These are phyloP conservation scores for Rattus rattus DNA, from an alignment of 2,113 vertebrate genomes.

Conservation along the genomic window DNA sequence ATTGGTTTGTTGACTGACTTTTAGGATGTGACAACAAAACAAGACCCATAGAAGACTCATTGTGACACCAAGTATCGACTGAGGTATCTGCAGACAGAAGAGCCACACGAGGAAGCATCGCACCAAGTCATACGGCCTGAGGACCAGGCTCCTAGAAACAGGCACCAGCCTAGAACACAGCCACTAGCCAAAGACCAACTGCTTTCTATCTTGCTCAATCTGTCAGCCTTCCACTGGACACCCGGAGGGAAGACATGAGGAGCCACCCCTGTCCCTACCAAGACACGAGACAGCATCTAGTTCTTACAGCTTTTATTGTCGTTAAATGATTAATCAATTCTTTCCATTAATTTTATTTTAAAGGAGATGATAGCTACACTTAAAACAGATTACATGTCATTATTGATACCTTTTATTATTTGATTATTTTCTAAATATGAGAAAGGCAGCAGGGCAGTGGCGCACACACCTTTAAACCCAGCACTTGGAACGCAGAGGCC, in stretches of 20 bases:
- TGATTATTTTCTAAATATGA: slow-evolving; percentile 45
- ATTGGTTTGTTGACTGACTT: not conserved
- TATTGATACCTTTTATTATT: not conserved
- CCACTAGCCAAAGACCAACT: not conserved
- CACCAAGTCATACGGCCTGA: too few relatives aligned
- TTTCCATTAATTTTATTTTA: slow-evolving; percentile 60
- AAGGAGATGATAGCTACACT: slow-evolving; percentile 3
- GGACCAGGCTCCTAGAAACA: not conserved
- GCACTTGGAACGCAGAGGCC: not conserved
- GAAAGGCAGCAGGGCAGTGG: not conserved
- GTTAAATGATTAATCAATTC: not conserved
- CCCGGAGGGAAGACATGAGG: not conserved
- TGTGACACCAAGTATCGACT: not conserved
- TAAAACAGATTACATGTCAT: slow-evolving; percentile 15
- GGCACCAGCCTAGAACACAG: not conserved
- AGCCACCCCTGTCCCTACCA: not conserved
- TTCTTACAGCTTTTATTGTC: slow-evolving; percentile 37
- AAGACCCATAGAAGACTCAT: not conserved
- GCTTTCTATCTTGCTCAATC: not conserved
- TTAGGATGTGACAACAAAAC: not conserved
- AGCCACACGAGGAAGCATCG: not conserved
- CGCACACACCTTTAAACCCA: not conserved
- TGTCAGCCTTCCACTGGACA: not conserved
- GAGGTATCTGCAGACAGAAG: not conserved
- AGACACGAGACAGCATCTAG: not conserved